Evolutionary conservation across 1,140 invertebrate genomes (phyloP), one percentile per base, ranked within the genome.

Genomic region (Solenopsis invicta): DNA sequence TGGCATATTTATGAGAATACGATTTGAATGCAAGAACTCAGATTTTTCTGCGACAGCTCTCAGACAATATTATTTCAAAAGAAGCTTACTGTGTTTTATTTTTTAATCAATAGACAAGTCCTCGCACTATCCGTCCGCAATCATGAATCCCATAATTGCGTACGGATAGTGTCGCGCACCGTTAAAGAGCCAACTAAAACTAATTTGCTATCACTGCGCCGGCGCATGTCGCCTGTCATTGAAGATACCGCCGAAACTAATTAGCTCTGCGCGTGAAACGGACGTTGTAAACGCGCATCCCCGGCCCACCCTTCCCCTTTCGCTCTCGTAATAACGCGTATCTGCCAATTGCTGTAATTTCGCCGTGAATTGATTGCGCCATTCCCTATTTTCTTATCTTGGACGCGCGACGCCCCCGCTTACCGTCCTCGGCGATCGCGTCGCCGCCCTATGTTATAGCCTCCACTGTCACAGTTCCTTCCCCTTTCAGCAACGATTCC

Each of bases 241-340:
- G 80, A 75, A 75, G 80, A 84, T 84, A 74, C 56, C 82, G 74
- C 72, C 74, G 74, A 85, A 85, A 85, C 75, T 78, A 78, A 85
- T 85, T 85, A 85, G 82, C 59, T 41, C 82, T 10, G 74, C 82
- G 72, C 59, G 72, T 54, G 80, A 59, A 84, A 84, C 69, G 54
- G 80, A 84, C 80, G 24, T 84, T 84, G 80, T 61, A 61, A 84
- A 75, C 80, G 64, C 62, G 18, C 67, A 18, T 45, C 13, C 21
- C 34, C 50, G n/a, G n/a, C 16, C 12, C 61, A 52, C 29, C 5
- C 48, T 59, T 61, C 80, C 16, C 80, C 41, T 41, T 8, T 41
- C 69, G 41, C 6, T 24, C 64, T 37, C 54, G 69, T 59, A 82
- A 82, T 82, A 75, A 74, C 69, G 71, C 69, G 41, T 61, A 84